Percentiles rank a stretch among this genome's conserved stretches.
These are phyloP conservation scores for Anolis apletophallus DNA, from an alignment of 2,797 vertebrate genomes.

Conservation along the genomic window DNA sequence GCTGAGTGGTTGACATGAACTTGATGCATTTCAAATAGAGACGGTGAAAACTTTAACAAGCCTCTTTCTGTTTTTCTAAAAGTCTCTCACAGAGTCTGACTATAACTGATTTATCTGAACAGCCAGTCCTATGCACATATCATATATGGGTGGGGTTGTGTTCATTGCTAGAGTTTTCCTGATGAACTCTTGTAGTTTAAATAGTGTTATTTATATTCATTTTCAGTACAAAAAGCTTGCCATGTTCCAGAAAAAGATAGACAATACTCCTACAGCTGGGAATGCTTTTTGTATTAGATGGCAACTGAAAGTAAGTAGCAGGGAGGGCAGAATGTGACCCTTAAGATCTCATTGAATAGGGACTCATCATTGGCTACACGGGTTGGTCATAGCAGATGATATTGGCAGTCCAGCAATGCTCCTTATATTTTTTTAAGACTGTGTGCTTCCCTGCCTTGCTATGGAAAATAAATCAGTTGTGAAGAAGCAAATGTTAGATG, in stretches of 20 bases:
- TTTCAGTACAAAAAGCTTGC: conserved; percentile 4
- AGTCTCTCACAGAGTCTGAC: conserved; percentile 44
- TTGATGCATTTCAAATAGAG: conserved; percentile 72
- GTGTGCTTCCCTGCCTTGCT: too few species aligned
- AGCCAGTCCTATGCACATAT: conserved; percentile 3
- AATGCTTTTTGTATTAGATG: not conserved
- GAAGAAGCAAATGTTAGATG: not conserved
- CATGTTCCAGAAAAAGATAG: conserved; percentile 4
- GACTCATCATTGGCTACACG: not conserved
- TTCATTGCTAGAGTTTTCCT: conserved; percentile 30
- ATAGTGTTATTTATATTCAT: conserved; percentile 43
- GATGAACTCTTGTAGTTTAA: conserved; percentile 43
- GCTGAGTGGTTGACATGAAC: conserved; percentile 67
- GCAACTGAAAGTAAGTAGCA: not conserved
- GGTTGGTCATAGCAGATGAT: too few species aligned
- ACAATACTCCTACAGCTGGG: not conserved
- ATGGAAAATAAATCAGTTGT: not conserved
- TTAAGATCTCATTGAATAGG: too few species aligned
- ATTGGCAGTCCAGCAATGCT: too few species aligned
- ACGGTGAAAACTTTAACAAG: conserved; percentile 59
- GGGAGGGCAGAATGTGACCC: not conserved
- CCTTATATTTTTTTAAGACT: not conserved
- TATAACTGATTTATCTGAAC: conserved; percentile 58
- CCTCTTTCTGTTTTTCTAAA: conserved; percentile 55
- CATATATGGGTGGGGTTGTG: not conserved